A percentile compares a stretch with the other conserved stretches of the same genome.
Evolutionary conservation across 2,888 invertebrate species (phyloP).

Genomic region (Napeogenes sylphis): DNA sequence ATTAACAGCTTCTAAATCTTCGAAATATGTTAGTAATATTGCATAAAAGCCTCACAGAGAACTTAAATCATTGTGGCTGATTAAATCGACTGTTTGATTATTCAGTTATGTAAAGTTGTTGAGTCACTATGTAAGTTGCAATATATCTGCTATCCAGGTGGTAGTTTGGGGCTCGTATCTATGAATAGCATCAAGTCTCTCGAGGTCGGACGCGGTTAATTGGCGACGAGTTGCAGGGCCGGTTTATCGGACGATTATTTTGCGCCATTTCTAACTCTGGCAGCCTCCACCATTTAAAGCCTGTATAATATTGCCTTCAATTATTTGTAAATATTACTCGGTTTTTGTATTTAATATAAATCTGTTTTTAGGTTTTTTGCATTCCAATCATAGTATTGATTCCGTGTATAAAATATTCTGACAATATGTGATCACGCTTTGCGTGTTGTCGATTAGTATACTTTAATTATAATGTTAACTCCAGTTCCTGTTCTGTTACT

Average conservation of each 20-base stretch:
- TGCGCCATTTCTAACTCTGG: slow-evolving; percentile 58
- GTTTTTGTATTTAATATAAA: neutral
- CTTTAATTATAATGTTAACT: neutral
- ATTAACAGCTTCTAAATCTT: neutral
- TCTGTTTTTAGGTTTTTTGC: neutral
- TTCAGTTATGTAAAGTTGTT: slow-evolving; percentile 31
- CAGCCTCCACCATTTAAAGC: neutral
- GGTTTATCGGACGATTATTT: slow-evolving; percentile 67
- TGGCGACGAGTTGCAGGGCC: slow-evolving; percentile 61
- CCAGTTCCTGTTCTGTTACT: neutral
- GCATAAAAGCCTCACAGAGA: slow-evolving; percentile 2
- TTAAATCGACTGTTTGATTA: slow-evolving; percentile 21
- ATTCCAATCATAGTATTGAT: neutral
- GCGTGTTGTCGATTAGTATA: neutral
- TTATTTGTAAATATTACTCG: neutral
- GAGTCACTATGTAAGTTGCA: slow-evolving; percentile 30
- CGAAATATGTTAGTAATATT: slow-evolving; percentile 1
- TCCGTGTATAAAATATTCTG: neutral
- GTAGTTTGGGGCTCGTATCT: slow-evolving; percentile 40
- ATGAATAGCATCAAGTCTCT: slow-evolving; percentile 57
- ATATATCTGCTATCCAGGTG: slow-evolving; percentile 32
- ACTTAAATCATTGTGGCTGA: slow-evolving; percentile 10
- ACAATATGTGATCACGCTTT: neutral
- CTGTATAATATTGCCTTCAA: neutral
- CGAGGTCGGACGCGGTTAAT: slow-evolving; percentile 73